Conservation (phyloP, 2,888 invertebrate genomes). For the Nomada fucata region DNA sequence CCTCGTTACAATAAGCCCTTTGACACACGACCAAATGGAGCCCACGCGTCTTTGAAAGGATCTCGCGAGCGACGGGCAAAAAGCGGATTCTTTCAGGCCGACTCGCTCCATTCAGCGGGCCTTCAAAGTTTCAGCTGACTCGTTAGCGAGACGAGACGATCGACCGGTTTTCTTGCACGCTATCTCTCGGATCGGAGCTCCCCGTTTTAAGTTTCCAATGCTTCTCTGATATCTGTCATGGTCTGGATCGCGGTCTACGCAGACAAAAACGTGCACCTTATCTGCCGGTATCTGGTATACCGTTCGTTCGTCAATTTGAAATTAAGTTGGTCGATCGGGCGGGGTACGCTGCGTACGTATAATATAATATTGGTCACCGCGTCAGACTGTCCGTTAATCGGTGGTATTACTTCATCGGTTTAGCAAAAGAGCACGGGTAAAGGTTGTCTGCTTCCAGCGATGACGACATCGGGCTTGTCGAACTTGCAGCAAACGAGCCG, state of each 20-base stretch:
- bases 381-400: constrained; percentile 61
- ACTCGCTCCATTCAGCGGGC: constrained; percentile 45
- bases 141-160: constrained; percentile 58
- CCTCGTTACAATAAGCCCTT: constrained; percentile 75
- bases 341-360: neutral
- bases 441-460: constrained; percentile 74
- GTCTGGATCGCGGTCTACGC: neutral
- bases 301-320: constrained; percentile 13
- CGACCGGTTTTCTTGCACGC: constrained; percentile 41
- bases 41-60: constrained; percentile 66
- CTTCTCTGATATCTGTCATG: neutral
- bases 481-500: constrained; percentile 24
- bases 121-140: constrained; percentile 68
- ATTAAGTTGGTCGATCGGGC: neutral
- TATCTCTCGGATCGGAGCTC: constrained; percentile 18
- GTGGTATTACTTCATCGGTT: constrained; percentile 68
- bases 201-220: constrained; percentile 26
- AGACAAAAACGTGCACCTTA: neutral
- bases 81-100: constrained; percentile 55
- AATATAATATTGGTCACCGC: constrained; percentile 3
- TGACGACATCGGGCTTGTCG: constrained; percentile 70
- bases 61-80: constrained; percentile 23
- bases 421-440: constrained; percentile 60
- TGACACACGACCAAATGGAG: constrained; percentile 73
- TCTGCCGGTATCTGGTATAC: neutral